Base-by-base conservation (phyloP, 2,113 vertebrate species). In the Trachemys scripta region DNA sequence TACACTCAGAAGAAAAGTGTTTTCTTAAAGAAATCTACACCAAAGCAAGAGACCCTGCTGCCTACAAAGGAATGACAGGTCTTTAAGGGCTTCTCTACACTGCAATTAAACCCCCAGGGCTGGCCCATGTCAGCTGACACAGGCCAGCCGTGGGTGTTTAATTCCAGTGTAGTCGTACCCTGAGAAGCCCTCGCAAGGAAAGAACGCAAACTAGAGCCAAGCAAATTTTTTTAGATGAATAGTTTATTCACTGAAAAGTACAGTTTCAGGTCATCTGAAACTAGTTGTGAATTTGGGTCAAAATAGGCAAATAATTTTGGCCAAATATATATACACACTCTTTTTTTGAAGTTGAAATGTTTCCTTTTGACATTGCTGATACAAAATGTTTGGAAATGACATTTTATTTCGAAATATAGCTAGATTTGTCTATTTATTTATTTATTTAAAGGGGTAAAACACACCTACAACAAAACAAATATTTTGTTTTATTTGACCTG, bases 21-120 rank as follows among this genome's bases (percentile, higher is more conserved):
- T 88, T 88, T 94, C 82, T 53, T 90, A 89, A 97, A 96, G 19
- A 49, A 86, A 84, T 93, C 85, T 93, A 11, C 89, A 80, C 42
- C 82, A 93, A 93, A 95, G 6, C 69, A 96, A 83, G 35, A 80
- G 92, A 47, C 82, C 72, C 54, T 82, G 90, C 31, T 69, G 31
- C 62, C 62, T n/a, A 69, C 16, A 88, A 59, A 84, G 45, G 49
- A 90, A 93, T 80, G 82, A 92, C 27, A 91, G 94, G 93, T 25
- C 20, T 62, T 91, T 95, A 75, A 90, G 31, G 62, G 8, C 8
- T n/a, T n/a, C 8, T 69, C 31, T 35, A 35, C 31, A 20, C 16
- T n/a, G 16, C 62, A 69, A 9, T n/a, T n/a, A 69, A 69, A n/a
- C 31, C 31, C 35, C 35, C 35, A 17, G n/a, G 62, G 16, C 16